These are phyloP conservation scores for Ptilodon capucinus DNA, from an alignment of 2,888 invertebrate genomes.

Conservation along the genomic window DNA sequence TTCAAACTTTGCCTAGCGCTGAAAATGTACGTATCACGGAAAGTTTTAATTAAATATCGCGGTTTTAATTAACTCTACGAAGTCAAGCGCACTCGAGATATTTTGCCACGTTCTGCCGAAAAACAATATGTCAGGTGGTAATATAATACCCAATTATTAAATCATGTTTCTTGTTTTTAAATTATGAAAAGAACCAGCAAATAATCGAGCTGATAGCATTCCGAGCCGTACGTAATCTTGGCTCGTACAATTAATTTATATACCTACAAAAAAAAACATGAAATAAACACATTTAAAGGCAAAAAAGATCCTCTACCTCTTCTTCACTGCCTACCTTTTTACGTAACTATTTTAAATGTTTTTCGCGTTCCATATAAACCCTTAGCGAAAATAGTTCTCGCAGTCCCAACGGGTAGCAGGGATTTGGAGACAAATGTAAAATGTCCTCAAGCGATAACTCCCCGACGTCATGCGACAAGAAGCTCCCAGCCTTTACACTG, in stretches of 20 bases:
- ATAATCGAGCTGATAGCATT: too few species aligned
- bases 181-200: neutral
- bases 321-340: neutral
- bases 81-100: slow-evolving; percentile 24
- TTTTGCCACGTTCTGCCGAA: slow-evolving; percentile 16
- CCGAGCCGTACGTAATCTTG: too few species aligned
- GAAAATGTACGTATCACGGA: slow-evolving; percentile 22
- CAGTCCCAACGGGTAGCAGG: neutral
- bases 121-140: slow-evolving; percentile 4
- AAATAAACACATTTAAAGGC: too few species aligned
- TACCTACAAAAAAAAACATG: too few species aligned
- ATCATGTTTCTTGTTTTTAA: neutral
- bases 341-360: neutral
- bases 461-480: neutral
- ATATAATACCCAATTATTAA: neutral
- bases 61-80: slow-evolving; percentile 43
- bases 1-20: too few species aligned
- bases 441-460: neutral
- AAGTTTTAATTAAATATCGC: slow-evolving; percentile 48
- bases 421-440: neutral
- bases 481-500: neutral
- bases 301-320: too few species aligned
- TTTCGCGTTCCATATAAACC: neutral
- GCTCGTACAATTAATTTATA: too few species aligned
- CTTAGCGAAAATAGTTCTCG: neutral